A percentile compares a stretch with the other conserved stretches of the same genome.
phyloP scores from a whole-genome alignment of 1,140 invertebrate genomes.

The Polyergus mexicanus region DNA sequence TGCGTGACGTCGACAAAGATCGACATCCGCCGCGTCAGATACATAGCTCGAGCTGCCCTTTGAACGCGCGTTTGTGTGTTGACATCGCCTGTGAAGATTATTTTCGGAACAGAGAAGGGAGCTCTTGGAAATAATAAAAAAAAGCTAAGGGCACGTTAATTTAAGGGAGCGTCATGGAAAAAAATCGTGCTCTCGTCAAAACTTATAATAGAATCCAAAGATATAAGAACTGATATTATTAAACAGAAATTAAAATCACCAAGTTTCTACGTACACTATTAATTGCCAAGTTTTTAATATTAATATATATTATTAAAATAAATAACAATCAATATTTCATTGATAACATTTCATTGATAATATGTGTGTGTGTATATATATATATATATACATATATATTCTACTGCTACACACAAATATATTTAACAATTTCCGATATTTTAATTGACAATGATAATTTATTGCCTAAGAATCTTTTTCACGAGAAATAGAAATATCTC shows the following conservation, averaged over 20 bases:
- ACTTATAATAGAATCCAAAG: neutral
- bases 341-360: neutral
- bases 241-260: neutral
- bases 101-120: slow-evolving; percentile 32
- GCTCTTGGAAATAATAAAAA: slow-evolving; percentile 41
- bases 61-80: slow-evolving; percentile 48
- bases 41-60: slow-evolving; percentile 15
- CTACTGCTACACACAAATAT: neutral
- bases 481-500: slow-evolving; percentile 8
- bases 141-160: slow-evolving; percentile 38
- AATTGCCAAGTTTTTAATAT: neutral
- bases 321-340: neutral
- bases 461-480: neutral
- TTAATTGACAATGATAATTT: neutral
- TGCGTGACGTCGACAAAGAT: slow-evolving; percentile 47
- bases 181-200: neutral
- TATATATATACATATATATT: neutral
- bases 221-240: neutral
- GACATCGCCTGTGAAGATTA: slow-evolving; percentile 31
- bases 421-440: neutral
- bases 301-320: neutral
- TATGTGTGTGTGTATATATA: too few relatives aligned
- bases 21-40: slow-evolving; percentile 44
- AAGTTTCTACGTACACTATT: neutral
- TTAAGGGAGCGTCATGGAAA: slow-evolving; percentile 36